Conservation (phyloP, 1,140 invertebrate species). For the Colletes latitarsis region DNA sequence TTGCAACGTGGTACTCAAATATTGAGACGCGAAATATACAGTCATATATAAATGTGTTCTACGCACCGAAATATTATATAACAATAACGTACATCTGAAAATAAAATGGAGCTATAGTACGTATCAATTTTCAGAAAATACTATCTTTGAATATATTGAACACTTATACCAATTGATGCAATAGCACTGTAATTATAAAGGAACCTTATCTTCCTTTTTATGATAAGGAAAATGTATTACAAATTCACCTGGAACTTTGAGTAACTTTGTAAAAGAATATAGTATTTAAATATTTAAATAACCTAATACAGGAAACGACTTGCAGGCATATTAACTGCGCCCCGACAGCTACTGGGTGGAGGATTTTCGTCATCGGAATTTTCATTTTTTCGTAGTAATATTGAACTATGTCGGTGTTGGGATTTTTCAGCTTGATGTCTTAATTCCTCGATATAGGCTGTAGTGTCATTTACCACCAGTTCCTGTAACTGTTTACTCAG, state of each 20-base stretch:
- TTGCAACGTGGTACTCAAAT: background rate
- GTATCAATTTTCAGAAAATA: slow-evolving; percentile 36
- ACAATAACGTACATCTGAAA: background rate
- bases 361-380: slow-evolving; percentile 75
- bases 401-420: slow-evolving; percentile 37
- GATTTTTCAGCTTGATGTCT: slow-evolving; percentile 70
- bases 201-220: slow-evolving; percentile 26
- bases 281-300: slow-evolving; percentile 9
- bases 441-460: slow-evolving; percentile 66
- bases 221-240: slow-evolving; percentile 39
- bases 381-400: slow-evolving; percentile 58
- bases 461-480: slow-evolving; percentile 78
- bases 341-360: slow-evolving; percentile 73
- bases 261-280: slow-evolving; percentile 33
- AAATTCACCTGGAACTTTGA: slow-evolving; percentile 25
- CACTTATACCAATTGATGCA: slow-evolving; percentile 9
- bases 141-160: slow-evolving; percentile 5
- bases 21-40: slow-evolving; percentile 19
- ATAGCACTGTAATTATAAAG: slow-evolving; percentile 21
- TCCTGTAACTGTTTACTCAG: slow-evolving; percentile 79
- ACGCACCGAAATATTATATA: slow-evolving; percentile 7
- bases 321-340: slow-evolving; percentile 63
- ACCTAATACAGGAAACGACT: slow-evolving; percentile 66
- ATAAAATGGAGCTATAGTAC: background rate
- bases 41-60: slow-evolving; percentile 7